phyloP scores from a whole-genome alignment of 2,888 invertebrate species.

The Serrognathus titanus region DNA sequence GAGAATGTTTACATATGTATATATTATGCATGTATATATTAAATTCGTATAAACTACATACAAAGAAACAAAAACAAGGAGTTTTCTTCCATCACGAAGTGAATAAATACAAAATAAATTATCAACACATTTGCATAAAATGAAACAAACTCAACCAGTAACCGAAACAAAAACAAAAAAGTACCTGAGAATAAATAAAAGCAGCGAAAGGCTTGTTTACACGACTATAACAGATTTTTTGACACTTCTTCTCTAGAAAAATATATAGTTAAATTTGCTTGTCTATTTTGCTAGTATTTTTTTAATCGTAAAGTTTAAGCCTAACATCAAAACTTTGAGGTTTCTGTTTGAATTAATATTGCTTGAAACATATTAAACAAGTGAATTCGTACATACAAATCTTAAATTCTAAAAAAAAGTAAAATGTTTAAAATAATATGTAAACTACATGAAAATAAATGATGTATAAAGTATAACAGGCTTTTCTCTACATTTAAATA shows the following conservation, averaged over 20 bases:
- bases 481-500: neutral
- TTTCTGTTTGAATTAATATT: no score
- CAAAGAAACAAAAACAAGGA: neutral
- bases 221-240: no score
- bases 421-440: neutral
- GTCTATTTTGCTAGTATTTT: neutral
- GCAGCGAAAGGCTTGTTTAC: no score
- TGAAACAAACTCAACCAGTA: slow-evolving; percentile 5
- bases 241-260: no score
- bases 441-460: neutral
- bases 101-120: slow-evolving; percentile 7
- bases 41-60: slow-evolving; percentile 4
- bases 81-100: neutral
- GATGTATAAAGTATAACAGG: neutral
- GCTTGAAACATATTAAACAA: no score
- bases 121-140: neutral
- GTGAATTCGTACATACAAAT: no score
- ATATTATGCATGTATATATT: neutral
- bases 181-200: no score
- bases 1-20: neutral
- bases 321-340: neutral
- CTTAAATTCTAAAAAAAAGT: no score
- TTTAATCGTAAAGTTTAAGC: neutral
- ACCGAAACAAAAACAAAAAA: neutral
- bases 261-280: no score